These are phyloP conservation scores for Urocyon cinereoargenteus DNA, from an alignment of 2,797 vertebrate species.

Conservation along the genomic window DNA sequence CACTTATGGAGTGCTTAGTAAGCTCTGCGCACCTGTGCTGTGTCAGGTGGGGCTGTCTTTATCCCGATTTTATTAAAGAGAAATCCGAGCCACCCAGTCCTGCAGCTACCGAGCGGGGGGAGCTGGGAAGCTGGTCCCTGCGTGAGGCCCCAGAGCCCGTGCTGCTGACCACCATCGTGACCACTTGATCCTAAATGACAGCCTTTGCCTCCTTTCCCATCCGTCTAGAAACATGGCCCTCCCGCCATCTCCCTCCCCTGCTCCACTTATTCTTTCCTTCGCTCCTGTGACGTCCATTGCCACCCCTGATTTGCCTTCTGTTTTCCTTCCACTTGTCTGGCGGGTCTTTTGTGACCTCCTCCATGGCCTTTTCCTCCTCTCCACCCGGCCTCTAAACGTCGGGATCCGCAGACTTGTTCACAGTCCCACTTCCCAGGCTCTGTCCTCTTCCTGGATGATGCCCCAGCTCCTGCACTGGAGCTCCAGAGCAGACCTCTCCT, in stretches of 20 bases:
- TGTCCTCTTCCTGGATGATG: not conserved
- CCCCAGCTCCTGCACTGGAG: not conserved
- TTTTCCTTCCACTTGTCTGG: not conserved
- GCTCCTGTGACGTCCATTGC: not conserved
- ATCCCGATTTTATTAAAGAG: slow-evolving; percentile 12
- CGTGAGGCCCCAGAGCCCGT: not conserved
- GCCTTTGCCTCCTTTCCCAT: not conserved
- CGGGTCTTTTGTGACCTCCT: not conserved
- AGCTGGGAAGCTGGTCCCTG: fast-evolving
- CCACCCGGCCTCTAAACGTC: not conserved
- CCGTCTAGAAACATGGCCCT: fast-evolving
- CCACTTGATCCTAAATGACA: too few relatives aligned
- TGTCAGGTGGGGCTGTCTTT: not conserved
- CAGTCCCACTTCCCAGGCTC: not conserved
- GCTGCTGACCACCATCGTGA: fast-evolving
- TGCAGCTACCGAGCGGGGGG: fast-evolving
- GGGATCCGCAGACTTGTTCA: not conserved
- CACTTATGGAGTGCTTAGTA: not conserved
- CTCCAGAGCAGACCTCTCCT: not conserved
- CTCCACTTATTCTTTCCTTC: not conserved
- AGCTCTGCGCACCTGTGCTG: not conserved
- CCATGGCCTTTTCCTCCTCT: not conserved
- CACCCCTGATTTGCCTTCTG: fast-evolving
- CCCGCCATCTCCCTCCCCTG: fast-evolving
- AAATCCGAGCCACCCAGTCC: not conserved